Evolutionary conservation across 2,888 invertebrate species (phyloP), one percentile per base, ranked within the genome.

Genomic region (Dichetophora obliterata): DNA sequence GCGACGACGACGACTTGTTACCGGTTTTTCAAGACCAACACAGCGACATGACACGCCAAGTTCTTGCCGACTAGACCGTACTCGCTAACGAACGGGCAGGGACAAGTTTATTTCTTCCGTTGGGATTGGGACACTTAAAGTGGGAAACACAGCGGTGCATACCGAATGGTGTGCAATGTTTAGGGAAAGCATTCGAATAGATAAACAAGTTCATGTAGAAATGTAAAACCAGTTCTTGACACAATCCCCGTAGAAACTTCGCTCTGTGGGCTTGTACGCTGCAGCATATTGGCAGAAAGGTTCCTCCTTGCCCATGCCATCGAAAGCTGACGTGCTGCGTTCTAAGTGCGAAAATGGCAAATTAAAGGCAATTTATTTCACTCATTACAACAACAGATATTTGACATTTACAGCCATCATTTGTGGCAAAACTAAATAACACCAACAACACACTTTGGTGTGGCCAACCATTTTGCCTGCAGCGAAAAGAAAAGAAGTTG

Each of bases 21-120:
- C 72, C 72, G 72, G 72, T 73, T 73, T 73, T 63, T 61, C 50
- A n/a, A 9, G 70, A 70, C 70, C 70, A 52, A 69, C 16, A 70
- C 52, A 70, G 27, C 22, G 8, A 54, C n/a, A 19, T 9, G 22
- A 54, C 54, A 19, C 54, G 14, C 11, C 63, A 34, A 34, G 19
- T 16, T 27, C 63, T 19, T n/a, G 16, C n/a, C 63, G 31, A 19
- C 34, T 34, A 27, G 31, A n/a, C 34, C 31, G 24, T 16, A 14
- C 31, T 34, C n/a, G 43, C 43, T 11, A 43, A 43, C 43, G 14
- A 11, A 43, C 19, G n/a, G 19, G 19, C 66, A 68, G 48, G 27
- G 22, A 68, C 43, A 48, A 68, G 70, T 57, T 69, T 31, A n/a
- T n/a, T 52, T 63, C 27, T n/a, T 34, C 61, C n/a, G 61, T 63